Conservation (phyloP, 53 echinoderm and acorn worm genomes). For the Echinometra lucunter region DNA sequence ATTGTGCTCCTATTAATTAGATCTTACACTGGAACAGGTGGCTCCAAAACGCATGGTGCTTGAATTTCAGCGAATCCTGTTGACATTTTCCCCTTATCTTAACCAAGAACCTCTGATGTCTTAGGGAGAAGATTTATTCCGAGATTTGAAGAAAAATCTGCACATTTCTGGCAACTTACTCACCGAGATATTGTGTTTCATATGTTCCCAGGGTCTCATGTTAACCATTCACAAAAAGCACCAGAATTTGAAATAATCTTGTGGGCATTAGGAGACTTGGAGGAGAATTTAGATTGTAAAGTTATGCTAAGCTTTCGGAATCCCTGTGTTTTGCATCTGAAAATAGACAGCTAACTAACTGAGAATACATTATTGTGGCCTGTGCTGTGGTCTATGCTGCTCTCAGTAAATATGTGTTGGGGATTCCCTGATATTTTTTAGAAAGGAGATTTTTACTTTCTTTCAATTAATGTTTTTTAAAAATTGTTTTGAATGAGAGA, state of each 20-base stretch:
- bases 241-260: slow-evolving; percentile 28
- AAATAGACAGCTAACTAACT: not conserved
- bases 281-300: slow-evolving; percentile 35
- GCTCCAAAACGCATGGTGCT: not conserved
- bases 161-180: slow-evolving; percentile 42
- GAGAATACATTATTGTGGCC: not conserved
- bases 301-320: slow-evolving; percentile 41
- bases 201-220: not conserved
- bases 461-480: not conserved
- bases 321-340: slow-evolving; percentile 37
- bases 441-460: not conserved
- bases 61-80: not conserved
- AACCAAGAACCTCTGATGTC: not conserved
- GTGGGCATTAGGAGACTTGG: not conserved
- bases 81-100: not conserved
- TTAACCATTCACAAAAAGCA: slow-evolving; percentile 48
- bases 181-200: slow-evolving; percentile 32
- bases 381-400: not conserved
- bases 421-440: not conserved
- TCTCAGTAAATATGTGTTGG: not conserved
- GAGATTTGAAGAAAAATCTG: not conserved
- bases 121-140: not conserved
- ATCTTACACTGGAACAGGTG: slow-evolving; percentile 56
- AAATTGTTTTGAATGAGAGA: too few species aligned
- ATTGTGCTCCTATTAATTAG: slow-evolving; percentile 59